Evolutionary conservation across 1,140 invertebrate species (phyloP), one percentile per base, ranked within the genome.

Genomic region (Euura saliciscinereae): DNA sequence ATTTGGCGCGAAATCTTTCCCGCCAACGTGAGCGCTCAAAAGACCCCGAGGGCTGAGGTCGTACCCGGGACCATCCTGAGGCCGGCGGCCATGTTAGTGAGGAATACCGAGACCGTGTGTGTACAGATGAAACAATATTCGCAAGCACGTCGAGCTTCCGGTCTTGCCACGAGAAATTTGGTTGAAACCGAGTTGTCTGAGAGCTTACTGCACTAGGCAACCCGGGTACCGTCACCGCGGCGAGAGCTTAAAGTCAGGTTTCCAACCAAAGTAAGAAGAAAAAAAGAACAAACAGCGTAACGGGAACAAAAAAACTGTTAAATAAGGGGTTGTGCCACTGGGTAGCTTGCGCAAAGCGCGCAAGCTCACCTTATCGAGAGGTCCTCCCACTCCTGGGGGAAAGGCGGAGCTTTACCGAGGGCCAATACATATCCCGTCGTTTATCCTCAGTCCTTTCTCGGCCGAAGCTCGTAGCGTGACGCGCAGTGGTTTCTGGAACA

Each of bases 371-470:
- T 75, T 75, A 76, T 75, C 74, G 75, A 75, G 79, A 75, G 79
- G 80, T 82, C 84, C 82, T 83, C 84, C 80, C 81, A 77, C 78
- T 77, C 66, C 73, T 65, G 69, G 75, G 68, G 2, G 78, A 83
- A 83, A 83, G 85, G 85, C 82, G 85, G 85, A 87, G 85, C 85
- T 84, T 85, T 81, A 76, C 71, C 75, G 74, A 77, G 77, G 76
- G 84, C 83, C 85, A 86, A 86, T 87, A 83, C 84, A 85, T 84
- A 78, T 84, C 72, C 78, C 74, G 78, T 76, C 72, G 42, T 10
- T 13, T 70, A 71, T 74, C 73, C 75, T 86, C 83, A 86, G 85
- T 86, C 80, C 83, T 85, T 83, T 78, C 78, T 83, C 79, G 82
- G 82, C 83, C 82, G 79, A 83, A 85, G 81, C 84, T 79, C 81